Conservation (phyloP, 2,888 invertebrate species). For the Camponotus fellah region DNA sequence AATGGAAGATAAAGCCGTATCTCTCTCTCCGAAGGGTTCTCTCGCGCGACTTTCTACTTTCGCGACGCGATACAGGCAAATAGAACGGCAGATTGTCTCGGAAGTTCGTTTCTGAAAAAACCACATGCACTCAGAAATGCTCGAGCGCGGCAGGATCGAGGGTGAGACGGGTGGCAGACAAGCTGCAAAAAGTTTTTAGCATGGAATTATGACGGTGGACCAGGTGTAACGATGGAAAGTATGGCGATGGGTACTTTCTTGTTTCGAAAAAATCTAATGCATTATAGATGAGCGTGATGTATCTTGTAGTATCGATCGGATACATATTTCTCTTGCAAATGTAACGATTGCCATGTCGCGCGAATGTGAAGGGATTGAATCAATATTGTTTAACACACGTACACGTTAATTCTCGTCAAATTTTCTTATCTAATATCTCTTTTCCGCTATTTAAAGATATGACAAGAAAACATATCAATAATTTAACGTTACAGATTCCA, state of each 20-base stretch:
- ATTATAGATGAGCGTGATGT: constrained; percentile 49
- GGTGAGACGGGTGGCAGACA: constrained; percentile 12
- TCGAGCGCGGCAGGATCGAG: background rate
- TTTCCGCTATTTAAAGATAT: background rate
- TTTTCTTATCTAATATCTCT: background rate
- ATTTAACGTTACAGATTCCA: background rate
- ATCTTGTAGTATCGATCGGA: constrained; percentile 32
- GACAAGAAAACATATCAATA: background rate
- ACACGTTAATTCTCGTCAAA: background rate
- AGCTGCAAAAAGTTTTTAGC: constrained; percentile 50
- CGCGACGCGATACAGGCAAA: constrained; percentile 36
- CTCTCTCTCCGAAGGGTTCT: background rate
- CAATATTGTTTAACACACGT: background rate
- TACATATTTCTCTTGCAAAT: constrained; percentile 34
- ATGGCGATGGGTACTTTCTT: constrained; percentile 44
- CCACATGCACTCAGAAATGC: constrained; percentile 35
- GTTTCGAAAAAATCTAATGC: constrained; percentile 44
- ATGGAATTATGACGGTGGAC: constrained; percentile 50
- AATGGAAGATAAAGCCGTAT: constrained; percentile 38
- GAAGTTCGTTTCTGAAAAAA: constrained; percentile 50
- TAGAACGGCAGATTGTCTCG: constrained; percentile 50
- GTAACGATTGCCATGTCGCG: background rate
- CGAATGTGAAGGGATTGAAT: background rate
- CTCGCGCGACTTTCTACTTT: constrained; percentile 59
- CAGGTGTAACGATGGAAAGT: constrained; percentile 54